Evolutionary conservation across 2,113 vertebrate species (phyloP).

Genomic region (Sylvicapra grimmia): DNA sequence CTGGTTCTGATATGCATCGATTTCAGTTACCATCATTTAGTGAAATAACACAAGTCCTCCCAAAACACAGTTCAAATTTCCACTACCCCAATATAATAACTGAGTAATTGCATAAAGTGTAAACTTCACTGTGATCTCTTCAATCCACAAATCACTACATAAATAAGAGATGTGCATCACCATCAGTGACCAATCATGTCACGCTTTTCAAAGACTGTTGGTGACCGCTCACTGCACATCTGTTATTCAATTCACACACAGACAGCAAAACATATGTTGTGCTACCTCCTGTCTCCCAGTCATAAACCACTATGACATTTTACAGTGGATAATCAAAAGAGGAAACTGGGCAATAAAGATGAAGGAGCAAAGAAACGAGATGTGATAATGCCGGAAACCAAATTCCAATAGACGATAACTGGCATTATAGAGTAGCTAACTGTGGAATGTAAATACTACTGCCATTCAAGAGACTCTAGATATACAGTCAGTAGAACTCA

Average conservation of each 20-base stretch:
- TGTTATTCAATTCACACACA: not conserved
- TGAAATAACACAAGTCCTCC: not conserved
- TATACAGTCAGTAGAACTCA: not conserved
- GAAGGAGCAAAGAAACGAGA: not conserved
- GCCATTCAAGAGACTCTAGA: not conserved
- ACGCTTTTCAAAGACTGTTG: not conserved
- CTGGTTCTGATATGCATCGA: not conserved
- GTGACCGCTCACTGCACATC: not conserved
- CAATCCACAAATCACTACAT: not conserved
- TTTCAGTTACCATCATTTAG: not conserved
- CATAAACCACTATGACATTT: not conserved
- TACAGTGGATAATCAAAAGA: not conserved
- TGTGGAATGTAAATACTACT: not conserved
- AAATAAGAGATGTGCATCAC: not conserved
- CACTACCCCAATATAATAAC: not conserved
- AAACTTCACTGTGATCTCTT: not conserved
- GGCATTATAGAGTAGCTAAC: not conserved
- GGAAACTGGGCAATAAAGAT: not conserved
- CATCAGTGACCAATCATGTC: not conserved
- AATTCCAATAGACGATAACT: not conserved
- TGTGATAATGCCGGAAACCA: not conserved
- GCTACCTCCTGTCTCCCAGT: not conserved
- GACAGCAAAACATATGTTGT: not conserved
- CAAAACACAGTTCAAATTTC: slow-evolving; percentile 11
- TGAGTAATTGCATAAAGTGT: not conserved